A percentile compares a stretch with the other conserved stretches of the same genome.
Conservation (phyloP, 1,140 invertebrate genomes). For the Cheumatopsyche charites region DNA sequence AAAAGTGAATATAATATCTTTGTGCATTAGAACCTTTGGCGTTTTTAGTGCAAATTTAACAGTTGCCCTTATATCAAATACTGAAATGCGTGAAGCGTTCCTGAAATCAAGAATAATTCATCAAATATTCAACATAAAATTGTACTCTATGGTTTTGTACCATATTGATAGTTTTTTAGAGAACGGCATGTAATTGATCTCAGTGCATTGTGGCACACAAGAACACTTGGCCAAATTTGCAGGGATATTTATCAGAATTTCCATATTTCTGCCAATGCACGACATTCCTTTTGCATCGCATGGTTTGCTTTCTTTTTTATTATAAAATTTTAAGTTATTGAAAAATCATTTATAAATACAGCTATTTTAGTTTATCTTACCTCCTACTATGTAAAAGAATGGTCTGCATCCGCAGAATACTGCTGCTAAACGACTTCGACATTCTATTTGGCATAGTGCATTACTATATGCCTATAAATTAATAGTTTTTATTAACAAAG, state of each 20-base stretch:
- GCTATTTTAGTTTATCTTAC: constrained; percentile 46
- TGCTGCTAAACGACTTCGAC: constrained; percentile 59
- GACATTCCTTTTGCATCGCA: constrained; percentile 63
- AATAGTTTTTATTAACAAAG: background rate
- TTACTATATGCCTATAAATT: constrained; percentile 59
- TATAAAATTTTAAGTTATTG: constrained; percentile 26
- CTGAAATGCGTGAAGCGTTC: constrained; percentile 49
- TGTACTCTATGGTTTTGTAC: too few species aligned
- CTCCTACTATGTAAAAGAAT: constrained; percentile 62
- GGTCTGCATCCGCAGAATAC: constrained; percentile 64
- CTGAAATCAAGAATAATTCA: background rate
- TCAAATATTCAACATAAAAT: background rate
- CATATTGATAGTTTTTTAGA: constrained; percentile 59
- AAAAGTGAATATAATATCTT: constrained; percentile 59
- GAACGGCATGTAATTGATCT: constrained; percentile 63
- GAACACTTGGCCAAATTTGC: constrained; percentile 62
- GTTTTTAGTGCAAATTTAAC: constrained; percentile 56
- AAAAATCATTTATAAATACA: background rate
- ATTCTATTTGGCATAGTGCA: constrained; percentile 63
- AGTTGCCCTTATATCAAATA: constrained; percentile 52
- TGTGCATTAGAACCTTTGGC: constrained; percentile 56
- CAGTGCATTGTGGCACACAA: constrained; percentile 63
- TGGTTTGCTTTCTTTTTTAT: constrained; percentile 60
- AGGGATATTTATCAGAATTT: constrained; percentile 60
- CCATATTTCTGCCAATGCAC: constrained; percentile 60